Evolutionary conservation across 1,140 invertebrate genomes (phyloP).

Genomic region (Lordiphosa collinella): DNA sequence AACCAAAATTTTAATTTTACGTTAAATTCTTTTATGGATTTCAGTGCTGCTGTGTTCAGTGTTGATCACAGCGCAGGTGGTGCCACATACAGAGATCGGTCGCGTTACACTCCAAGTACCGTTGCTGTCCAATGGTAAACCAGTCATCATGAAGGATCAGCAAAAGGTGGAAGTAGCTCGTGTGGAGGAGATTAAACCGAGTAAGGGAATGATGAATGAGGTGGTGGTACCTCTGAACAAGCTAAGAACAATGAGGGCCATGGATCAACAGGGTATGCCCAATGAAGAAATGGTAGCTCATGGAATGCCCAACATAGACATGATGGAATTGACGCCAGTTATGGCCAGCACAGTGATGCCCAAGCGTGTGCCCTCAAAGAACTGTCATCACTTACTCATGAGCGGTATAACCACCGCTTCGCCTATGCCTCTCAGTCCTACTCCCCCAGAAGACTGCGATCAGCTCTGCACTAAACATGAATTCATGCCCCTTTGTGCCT

Average conservation of each 20-base stretch:
- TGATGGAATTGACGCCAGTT: slow-evolving; percentile 14
- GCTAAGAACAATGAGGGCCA: slow-evolving; percentile 29
- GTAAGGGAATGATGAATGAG: slow-evolving; percentile 25
- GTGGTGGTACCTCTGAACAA: slow-evolving; percentile 37
- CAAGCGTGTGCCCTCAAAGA: slow-evolving; percentile 30
- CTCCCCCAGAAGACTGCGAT: slow-evolving; percentile 42
- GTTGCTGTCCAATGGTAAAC: slow-evolving; percentile 62
- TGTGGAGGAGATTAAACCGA: slow-evolving; percentile 51
- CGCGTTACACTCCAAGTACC: slow-evolving; percentile 61
- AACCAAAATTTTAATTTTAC: neutral
- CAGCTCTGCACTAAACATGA: slow-evolving; percentile 65
- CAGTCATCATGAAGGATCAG: slow-evolving; percentile 35
- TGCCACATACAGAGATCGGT: slow-evolving; percentile 63
- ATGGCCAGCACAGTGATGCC: slow-evolving; percentile 13
- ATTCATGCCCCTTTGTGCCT: slow-evolving; percentile 55
- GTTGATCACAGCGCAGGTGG: slow-evolving; percentile 57
- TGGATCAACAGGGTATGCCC: neutral
- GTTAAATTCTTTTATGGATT: neutral
- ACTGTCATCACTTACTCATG: slow-evolving; percentile 44
- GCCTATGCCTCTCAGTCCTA: neutral
- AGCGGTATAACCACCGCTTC: slow-evolving; percentile 12
- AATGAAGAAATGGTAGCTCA: slow-evolving; percentile 20
- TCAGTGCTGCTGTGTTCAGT: slow-evolving; percentile 55
- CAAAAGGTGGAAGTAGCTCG: slow-evolving; percentile 40
- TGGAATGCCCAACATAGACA: slow-evolving; percentile 31